Base-by-base conservation (phyloP, 2,888 invertebrate genomes). In the Lochmaea capreae region DNA sequence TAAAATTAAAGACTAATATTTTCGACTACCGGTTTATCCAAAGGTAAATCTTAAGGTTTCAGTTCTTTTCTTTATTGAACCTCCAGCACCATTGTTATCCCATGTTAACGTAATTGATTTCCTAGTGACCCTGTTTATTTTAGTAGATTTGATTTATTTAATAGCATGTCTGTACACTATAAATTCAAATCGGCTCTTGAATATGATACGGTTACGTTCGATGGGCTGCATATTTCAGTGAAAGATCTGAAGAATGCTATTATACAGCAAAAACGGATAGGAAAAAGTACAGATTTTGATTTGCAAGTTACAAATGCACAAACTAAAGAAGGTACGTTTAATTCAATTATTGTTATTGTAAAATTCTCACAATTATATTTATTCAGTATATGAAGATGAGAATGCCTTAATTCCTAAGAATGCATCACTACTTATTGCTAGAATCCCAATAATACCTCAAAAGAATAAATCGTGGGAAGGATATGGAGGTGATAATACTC, bases 151-250 rank as follows among this genome's bases (percentile, higher is more conserved):
- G 14, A 33, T 33, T 61, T 63, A 62, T 70, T 58, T 46, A 65
- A 66, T 71, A 78, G 58, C 62, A 97, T 97, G 94, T 98, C 97
- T 84, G 97, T 99, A 80, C 98, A 99, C 88, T 99, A 98, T 89
- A 99, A 99, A 88, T 99, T 99, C 87, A 98, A 98, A 89, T 97
- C 97, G 85, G 95, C 97, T 76, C 90, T 97, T 85, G 97, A 98
- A 87, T 97, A 95, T 89, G 97, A 98, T 86, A 98, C 98, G 10
- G 93, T 99, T 77, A 96, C 97, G 54, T 98, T 98, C 87, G 98
- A 98, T 91, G 99, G 98, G 74, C 90, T 99, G 74, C 96, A 97
- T 87, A 98, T 99, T 85, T 96, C 97, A 61, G 95, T 98, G 80
- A 94, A 93, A 63, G 99, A 99, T 87, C 90, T 99, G 79, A 99